Percentiles rank a stretch among this genome's conserved stretches.
These are phyloP conservation scores for Thaleichthys pacificus DNA, from an alignment of 2,797 vertebrate genomes.

Conservation along the genomic window DNA sequence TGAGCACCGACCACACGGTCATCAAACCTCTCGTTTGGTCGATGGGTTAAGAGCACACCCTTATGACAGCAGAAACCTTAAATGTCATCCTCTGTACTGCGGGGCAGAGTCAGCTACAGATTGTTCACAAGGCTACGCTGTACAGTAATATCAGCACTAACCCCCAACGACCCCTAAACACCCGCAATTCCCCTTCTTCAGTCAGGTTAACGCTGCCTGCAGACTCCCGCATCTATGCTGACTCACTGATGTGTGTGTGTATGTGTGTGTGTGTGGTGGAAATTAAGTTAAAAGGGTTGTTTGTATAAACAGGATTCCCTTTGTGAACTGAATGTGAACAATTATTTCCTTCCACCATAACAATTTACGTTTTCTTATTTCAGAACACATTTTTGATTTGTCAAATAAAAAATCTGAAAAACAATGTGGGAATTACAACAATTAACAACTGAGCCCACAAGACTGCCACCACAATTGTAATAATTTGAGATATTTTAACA, in stretches of 20 bases:
- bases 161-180: conserved; percentile 33
- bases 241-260: conserved; percentile 51
- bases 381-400: no score
- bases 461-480: no score
- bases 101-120: conserved; percentile 23
- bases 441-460: no score
- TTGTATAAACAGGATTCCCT: neutral
- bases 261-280: conserved; percentile 18
- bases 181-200: conserved; percentile 40
- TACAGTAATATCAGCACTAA: conserved; percentile 66
- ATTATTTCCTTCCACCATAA: neutral
- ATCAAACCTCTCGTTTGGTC: no score
- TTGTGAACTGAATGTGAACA: no score
- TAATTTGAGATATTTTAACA: no score
- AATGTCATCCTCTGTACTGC: conserved; percentile 58
- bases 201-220: conserved; percentile 44
- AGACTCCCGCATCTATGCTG: conserved; percentile 44
- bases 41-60: no score
- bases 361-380: no score
- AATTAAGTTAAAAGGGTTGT: neutral
- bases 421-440: no score
- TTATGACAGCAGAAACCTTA: conserved; percentile 33
- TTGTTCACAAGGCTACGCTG: conserved; percentile 53
- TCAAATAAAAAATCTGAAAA: no score
- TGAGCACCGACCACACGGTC: no score